phyloP scores from a whole-genome alignment of 2,797 vertebrate genomes.

The Carcharodon carcharias region DNA sequence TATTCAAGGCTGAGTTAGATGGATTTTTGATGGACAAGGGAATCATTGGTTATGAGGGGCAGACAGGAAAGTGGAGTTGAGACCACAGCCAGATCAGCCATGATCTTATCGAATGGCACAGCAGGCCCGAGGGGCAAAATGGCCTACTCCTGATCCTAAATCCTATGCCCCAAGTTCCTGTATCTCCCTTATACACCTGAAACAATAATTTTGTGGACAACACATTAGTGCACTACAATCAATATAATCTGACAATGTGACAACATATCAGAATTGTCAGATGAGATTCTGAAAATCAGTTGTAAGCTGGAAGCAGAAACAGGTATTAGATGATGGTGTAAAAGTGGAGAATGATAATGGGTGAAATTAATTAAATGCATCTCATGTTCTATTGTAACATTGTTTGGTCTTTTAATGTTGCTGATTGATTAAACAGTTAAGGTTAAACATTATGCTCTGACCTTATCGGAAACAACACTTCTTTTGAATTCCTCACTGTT shows the following conservation, averaged over 20 bases:
- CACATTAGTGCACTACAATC: background rate
- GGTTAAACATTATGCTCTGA: background rate
- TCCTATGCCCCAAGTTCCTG: no score
- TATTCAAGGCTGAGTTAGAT: no score
- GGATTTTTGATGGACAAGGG: no score
- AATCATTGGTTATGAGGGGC: no score
- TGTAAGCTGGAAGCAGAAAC: background rate
- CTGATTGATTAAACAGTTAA: conserved; percentile 22
- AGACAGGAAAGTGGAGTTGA: no score
- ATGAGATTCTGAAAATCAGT: background rate
- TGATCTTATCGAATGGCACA: no score
- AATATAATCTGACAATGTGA: background rate
- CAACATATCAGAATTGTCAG: background rate
- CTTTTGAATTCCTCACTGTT: background rate
- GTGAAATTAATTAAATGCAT: background rate
- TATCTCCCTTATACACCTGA: background rate
- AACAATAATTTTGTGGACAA: background rate
- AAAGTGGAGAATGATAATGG: no score
- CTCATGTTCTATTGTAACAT: background rate
- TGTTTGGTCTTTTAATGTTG: background rate
- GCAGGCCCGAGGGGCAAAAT: no score
- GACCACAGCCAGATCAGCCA: no score
- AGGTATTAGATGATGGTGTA: background rate
- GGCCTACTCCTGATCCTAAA: no score
- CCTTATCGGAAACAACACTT: background rate